phyloP scores from a whole-genome alignment of 1,140 invertebrate species.

The Caenorhabditis latens region DNA sequence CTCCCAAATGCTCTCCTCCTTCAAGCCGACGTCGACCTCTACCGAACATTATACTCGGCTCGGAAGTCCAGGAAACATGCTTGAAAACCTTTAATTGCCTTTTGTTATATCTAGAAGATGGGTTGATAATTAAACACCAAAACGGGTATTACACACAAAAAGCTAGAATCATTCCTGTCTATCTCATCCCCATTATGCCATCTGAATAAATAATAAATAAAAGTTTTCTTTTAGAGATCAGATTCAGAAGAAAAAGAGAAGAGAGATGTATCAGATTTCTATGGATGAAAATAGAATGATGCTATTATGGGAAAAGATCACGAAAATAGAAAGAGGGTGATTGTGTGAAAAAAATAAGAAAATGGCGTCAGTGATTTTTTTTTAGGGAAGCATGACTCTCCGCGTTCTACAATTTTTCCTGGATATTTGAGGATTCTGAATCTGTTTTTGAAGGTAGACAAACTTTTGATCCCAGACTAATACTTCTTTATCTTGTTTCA shows the following conservation, averaged over 20 bases:
- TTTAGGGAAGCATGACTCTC: too few relatives aligned
- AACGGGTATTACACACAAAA: conserved; percentile 14
- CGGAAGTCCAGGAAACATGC: conserved; percentile 3
- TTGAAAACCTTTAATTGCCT: not conserved
- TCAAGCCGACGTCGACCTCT: conserved; percentile 60
- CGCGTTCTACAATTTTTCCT: too few relatives aligned
- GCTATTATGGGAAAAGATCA: too few relatives aligned
- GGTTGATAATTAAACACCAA: conserved; percentile 8
- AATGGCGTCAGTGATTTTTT: not conserved
- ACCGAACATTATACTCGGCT: conserved; percentile 57
- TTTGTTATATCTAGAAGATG: conserved; percentile 19
- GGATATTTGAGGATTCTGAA: too few relatives aligned
- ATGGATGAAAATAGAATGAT: not conserved
- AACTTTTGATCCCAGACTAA: too few relatives aligned
- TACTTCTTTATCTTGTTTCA: too few relatives aligned
- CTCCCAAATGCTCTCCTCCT: conserved; percentile 55
- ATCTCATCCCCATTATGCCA: not conserved
- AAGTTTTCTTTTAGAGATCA: too few relatives aligned
- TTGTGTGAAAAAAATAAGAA: not conserved
- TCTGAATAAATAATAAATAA: not conserved
- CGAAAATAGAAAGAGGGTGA: too few relatives aligned
- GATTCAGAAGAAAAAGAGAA: not conserved
- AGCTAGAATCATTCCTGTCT: not conserved
- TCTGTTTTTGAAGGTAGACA: too few relatives aligned
- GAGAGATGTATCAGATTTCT: not conserved